Base-by-base conservation (phyloP, 2,888 invertebrate genomes). In the Strigamia transsilvanica region DNA sequence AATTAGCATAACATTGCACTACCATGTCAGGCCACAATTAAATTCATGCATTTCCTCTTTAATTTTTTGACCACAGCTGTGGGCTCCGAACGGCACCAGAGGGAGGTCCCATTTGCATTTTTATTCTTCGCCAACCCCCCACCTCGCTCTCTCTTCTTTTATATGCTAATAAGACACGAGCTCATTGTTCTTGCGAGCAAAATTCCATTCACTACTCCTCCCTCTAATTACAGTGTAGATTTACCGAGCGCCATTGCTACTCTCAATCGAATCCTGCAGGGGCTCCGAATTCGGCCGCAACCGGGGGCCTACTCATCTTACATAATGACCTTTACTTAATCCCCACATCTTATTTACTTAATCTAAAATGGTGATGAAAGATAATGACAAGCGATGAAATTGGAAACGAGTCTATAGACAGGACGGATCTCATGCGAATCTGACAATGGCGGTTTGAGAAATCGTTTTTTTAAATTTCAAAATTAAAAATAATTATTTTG, bases 181-280 rank as follows among this genome's bases (percentile, higher is more conserved):
- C 32, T 73, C 73, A 73, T 73, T 73, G 73, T 73, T 73, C 73
- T 73, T 73, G 73, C 32, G 12, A 73, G 23, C 27, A 73, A 73
- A 73, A 73, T 32, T 73, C 32, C 73, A 73, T 73, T 73, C 32
- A 73, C 4, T 10, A 32, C 12, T 27, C 56, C 73, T 32, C 73
- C 73, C 73, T 73, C 32, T 73, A 73, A 73, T 73, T 73, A 73
- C 27, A 73, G 73, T 73, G 73, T 73, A 73, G 73, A 73, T 73
- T 73, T 73, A 73, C 73, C 27, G 32, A 73, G 73, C 13, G 32
- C 2, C 32, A 32, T 73, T 73, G 13, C 27, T 10, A 73, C 73
- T 32, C 2, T 4, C 27, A 73, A 73, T 73, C 73, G 23, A 23
- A 66, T 66, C 66, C 66, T 27, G 27, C 15, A 18, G 51, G 73